Percentiles rank a stretch among this genome's conserved stretches.
Conservation (phyloP, 2,797 vertebrate genomes). For the Anableps anableps region DNA sequence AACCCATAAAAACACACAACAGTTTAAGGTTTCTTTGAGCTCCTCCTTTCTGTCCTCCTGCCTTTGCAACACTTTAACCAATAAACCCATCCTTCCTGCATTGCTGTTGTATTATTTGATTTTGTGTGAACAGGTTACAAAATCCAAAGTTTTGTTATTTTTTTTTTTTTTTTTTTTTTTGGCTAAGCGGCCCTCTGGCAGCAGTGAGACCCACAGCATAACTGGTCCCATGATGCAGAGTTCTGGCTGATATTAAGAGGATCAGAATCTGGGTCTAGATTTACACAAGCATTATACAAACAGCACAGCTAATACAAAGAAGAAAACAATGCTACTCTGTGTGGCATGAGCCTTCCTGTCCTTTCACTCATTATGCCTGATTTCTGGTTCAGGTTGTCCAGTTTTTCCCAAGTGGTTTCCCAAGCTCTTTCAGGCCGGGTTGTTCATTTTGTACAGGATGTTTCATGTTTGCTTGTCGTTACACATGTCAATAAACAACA, state of each 20-base stretch:
- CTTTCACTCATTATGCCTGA: constrained; percentile 13
- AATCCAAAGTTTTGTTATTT: background rate
- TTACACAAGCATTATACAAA: constrained; percentile 69
- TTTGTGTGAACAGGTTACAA: background rate
- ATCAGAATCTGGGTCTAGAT: constrained; percentile 63
- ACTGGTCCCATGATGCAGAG: constrained; percentile 56
- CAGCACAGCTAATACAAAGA: constrained; percentile 46
- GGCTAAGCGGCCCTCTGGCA: constrained; percentile 20
- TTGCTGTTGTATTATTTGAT: constrained; percentile 43
- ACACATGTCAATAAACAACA: constrained; percentile 13
- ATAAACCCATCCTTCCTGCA: constrained; percentile 58
- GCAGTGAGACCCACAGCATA: constrained; percentile 26
- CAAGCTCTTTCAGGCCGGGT: constrained; percentile 27
- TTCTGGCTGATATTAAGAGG: constrained; percentile 68
- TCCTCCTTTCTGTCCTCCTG: constrained; percentile 27
- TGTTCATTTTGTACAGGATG: constrained; percentile 8
- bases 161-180: background rate
- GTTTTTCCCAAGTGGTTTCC: constrained; percentile 21
- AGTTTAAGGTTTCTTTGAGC: background rate
- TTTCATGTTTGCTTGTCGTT: constrained; percentile 29
- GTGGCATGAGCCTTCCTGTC: constrained; percentile 25
- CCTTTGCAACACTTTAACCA: constrained; percentile 33
- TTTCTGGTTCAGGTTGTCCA: constrained; percentile 29
- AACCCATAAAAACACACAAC: constrained; percentile 5
- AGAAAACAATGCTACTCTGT: constrained; percentile 66